Percentiles rank a stretch among this genome's conserved stretches.
Evolutionary conservation across 1,140 invertebrate species (phyloP).

Genomic region (Drosophila nannoptera): DNA sequence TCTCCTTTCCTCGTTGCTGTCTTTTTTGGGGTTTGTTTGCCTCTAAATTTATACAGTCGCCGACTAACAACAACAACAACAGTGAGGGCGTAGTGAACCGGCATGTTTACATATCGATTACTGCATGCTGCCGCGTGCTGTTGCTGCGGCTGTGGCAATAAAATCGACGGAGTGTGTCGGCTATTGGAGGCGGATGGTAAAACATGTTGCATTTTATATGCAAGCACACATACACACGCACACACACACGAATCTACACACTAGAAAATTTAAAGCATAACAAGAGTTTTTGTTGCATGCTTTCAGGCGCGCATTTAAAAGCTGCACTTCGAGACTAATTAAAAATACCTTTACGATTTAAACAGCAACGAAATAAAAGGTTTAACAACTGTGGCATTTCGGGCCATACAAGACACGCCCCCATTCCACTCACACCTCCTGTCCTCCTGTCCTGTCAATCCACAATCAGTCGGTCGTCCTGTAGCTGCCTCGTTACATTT

Average conservation of each 20-base stretch:
- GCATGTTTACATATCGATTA: constrained; percentile 77
- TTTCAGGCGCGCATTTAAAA: constrained; percentile 45
- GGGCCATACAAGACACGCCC: constrained; percentile 1
- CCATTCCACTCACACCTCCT: neutral
- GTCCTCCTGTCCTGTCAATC: neutral
- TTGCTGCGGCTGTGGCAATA: constrained; percentile 43
- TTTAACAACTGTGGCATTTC: constrained; percentile 59
- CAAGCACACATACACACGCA: constrained; percentile 9
- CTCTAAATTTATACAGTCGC: constrained; percentile 68
- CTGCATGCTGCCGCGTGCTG: constrained; percentile 35
- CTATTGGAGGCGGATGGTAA: constrained; percentile 29
- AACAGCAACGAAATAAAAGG: constrained; percentile 60
- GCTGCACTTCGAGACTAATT: constrained; percentile 56
- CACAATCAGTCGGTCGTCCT: constrained; percentile 29
- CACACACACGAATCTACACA: neutral
- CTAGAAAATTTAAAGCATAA: constrained; percentile 38
- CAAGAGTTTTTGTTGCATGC: constrained; percentile 30
- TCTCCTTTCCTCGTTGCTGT: constrained; percentile 17
- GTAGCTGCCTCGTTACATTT: constrained; percentile 68
- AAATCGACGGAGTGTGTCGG: constrained; percentile 41
- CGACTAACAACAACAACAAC: constrained; percentile 15
- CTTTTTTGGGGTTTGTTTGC: constrained; percentile 41
- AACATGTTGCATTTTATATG: constrained; percentile 64
- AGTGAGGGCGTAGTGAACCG: constrained; percentile 40
- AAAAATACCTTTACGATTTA: constrained; percentile 61